Evolutionary conservation across 1,140 invertebrate species (phyloP).

Genomic region (Rhopalosiphum padi): DNA sequence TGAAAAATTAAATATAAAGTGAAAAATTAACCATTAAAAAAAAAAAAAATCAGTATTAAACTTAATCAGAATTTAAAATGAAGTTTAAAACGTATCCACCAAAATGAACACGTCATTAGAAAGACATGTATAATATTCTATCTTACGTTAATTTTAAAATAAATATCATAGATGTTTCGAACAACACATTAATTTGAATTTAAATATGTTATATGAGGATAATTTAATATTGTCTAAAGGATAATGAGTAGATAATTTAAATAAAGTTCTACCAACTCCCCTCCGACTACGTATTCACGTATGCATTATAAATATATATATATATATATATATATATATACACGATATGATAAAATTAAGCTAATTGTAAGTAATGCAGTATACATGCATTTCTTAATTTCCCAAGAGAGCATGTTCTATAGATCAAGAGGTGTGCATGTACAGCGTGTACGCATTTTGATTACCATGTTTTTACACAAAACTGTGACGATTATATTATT

Average conservation of each 20-base stretch:
- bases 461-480: conserved; percentile 9
- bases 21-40: neutral
- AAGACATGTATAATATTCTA: neutral
- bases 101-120: neutral
- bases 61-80: neutral
- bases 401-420: conserved; percentile 25
- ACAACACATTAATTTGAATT: conserved; percentile 51
- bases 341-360: conserved; percentile 39
- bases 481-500: conserved; percentile 17
- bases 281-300: neutral
- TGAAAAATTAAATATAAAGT: conserved; percentile 16
- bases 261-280: conserved; percentile 48
- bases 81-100: neutral
- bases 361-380: conserved; percentile 42
- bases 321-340: neutral
- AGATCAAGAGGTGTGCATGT: conserved; percentile 5
- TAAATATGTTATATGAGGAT: conserved; percentile 42
- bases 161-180: neutral
- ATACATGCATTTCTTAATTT: conserved; percentile 46
- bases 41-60: conserved; percentile 6
- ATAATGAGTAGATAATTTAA: conserved; percentile 52
- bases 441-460: neutral
- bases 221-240: conserved; percentile 48
- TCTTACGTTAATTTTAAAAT: neutral
- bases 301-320: neutral